Percentiles rank a stretch among this genome's conserved stretches.
These are phyloP conservation scores for Lepidurus apus DNA, from an alignment of 1,140 invertebrate species.

Conservation along the genomic window DNA sequence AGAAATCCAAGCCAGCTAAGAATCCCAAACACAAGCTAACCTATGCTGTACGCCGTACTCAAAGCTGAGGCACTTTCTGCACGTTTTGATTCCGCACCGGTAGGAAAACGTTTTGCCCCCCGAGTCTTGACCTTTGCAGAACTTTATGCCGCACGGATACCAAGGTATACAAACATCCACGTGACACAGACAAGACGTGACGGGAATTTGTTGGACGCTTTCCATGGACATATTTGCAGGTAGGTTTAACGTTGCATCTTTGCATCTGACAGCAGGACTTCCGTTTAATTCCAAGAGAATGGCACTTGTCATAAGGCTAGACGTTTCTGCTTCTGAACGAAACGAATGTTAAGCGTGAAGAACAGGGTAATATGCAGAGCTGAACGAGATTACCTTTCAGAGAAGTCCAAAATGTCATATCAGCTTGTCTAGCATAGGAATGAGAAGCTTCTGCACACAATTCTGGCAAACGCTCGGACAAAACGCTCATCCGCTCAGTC, in stretches of 20 bases:
- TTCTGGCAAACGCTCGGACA: slow-evolving; percentile 41
- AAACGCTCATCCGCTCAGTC: slow-evolving; percentile 41
- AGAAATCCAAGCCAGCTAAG: slow-evolving; percentile 6
- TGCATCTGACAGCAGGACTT: slow-evolving; percentile 30
- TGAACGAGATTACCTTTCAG: slow-evolving; percentile 16
- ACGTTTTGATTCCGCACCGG: slow-evolving; percentile 91
- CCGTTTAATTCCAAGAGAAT: background rate
- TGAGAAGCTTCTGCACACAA: slow-evolving; percentile 37
- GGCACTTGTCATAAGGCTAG: slow-evolving; percentile 21
- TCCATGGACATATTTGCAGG: slow-evolving; percentile 38
- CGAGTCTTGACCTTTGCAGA: slow-evolving; percentile 71
- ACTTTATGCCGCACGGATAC: slow-evolving; percentile 89
- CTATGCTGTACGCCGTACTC: slow-evolving; percentile 75
- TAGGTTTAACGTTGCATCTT: slow-evolving; percentile 31
- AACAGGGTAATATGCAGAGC: background rate
- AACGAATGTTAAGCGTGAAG: background rate
- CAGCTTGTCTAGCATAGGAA: slow-evolving; percentile 34
- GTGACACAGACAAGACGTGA: slow-evolving; percentile 64
- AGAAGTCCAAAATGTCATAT: slow-evolving; percentile 33
- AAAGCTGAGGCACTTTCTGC: slow-evolving; percentile 80
- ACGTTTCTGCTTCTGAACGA: slow-evolving; percentile 1
- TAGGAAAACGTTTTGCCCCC: slow-evolving; percentile 60
- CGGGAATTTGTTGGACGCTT: slow-evolving; percentile 39
- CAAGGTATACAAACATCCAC: slow-evolving; percentile 71
- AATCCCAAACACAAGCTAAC: slow-evolving; percentile 77